Evolutionary conservation across 2,797 vertebrate genomes (phyloP).

Genomic region (Mico argentatus): DNA sequence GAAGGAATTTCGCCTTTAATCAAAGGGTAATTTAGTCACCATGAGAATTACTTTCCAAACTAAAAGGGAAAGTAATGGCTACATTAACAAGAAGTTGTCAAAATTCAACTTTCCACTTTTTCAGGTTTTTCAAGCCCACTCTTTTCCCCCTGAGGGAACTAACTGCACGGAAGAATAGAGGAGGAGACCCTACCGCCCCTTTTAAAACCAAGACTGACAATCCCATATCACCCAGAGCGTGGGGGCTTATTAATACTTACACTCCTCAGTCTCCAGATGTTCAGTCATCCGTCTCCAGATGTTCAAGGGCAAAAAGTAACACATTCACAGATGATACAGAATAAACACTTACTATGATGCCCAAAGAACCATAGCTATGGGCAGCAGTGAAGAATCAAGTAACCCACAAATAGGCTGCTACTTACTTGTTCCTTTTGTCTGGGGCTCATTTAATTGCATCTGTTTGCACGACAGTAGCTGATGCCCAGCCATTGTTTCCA

Average conservation of each 20-base stretch:
- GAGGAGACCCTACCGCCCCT: not conserved
- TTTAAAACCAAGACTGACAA: conserved; percentile 38
- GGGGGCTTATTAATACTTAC: conserved; percentile 54
- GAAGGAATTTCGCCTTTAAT: not conserved
- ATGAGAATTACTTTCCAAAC: not conserved
- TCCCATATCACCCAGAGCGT: not conserved
- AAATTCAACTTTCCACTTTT: not conserved
- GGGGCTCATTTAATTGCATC: conserved; percentile 66
- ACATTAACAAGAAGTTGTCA: not conserved
- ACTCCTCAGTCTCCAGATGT: conserved; percentile 27
- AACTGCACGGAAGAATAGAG: not conserved
- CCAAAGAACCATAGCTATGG: conserved; percentile 62
- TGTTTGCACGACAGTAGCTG: conserved; percentile 53
- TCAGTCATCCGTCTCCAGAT: conserved; percentile 34
- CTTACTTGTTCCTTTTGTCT: conserved; percentile 77
- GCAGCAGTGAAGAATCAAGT: conserved; percentile 66
- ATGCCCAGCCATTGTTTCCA: conserved; percentile 58
- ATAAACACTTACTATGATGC: conserved; percentile 64
- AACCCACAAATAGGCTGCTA: conserved; percentile 39
- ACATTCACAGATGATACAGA: conserved; percentile 44
- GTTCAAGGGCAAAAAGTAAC: conserved; percentile 47
- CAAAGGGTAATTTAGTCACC: not conserved
- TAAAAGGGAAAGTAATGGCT: not conserved
- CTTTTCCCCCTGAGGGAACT: not conserved
- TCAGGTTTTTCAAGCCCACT: not conserved